These are phyloP conservation scores for Bombus vancouverensis DNA, from an alignment of 1,140 invertebrate genomes.

Conservation along the genomic window DNA sequence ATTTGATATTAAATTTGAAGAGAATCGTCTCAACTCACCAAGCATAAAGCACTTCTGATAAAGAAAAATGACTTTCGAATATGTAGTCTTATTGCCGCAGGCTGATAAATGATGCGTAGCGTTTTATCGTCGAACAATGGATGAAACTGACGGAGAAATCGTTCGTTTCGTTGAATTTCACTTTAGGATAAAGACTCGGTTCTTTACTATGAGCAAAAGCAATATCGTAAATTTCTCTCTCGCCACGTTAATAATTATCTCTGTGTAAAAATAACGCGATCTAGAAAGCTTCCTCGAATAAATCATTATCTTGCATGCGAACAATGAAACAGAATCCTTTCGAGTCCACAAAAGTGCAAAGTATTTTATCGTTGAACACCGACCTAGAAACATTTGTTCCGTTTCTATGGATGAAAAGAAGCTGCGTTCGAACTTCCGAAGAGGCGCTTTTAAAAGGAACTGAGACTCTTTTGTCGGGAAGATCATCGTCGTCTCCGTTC, in stretches of 20 bases:
- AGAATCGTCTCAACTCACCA: background rate
- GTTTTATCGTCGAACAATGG: slow-evolving; percentile 28
- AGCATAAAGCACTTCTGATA: background rate
- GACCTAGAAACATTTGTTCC: background rate
- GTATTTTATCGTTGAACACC: no score
- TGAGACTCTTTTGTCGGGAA: slow-evolving; percentile 19
- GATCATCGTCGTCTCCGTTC: background rate
- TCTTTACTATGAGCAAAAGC: background rate
- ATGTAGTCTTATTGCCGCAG: background rate
- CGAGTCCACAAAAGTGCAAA: no score
- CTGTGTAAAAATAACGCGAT: background rate
- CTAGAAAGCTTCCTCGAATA: background rate
- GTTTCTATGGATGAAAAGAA: background rate
- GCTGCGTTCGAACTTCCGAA: background rate
- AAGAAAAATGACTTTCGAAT: background rate
- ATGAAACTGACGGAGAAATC: background rate
- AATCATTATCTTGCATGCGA: background rate
- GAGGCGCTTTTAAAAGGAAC: background rate
- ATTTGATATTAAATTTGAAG: background rate
- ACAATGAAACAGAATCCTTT: background rate
- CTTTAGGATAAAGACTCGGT: background rate
- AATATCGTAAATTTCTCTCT: background rate
- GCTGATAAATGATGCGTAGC: slow-evolving; percentile 25
- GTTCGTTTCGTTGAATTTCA: slow-evolving; percentile 2
- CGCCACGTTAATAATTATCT: background rate